Percentiles rank a stretch among this genome's conserved stretches.
Evolutionary conservation across 2,113 vertebrate species (phyloP).

Genomic region (Cottus gobio): DNA sequence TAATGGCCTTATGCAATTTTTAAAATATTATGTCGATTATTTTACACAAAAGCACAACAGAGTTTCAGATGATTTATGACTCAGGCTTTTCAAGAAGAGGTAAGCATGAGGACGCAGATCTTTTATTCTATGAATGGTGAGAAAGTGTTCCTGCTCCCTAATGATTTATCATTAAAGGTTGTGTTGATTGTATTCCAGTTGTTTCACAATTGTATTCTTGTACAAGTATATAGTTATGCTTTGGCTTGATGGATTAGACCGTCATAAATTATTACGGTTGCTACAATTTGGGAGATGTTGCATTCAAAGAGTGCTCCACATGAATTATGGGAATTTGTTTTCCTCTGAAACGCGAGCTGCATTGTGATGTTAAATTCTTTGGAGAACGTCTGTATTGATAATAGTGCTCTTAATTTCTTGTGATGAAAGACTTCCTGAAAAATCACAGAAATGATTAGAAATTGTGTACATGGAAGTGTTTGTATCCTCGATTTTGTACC

Average conservation of each 20-base stretch:
- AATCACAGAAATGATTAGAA: slow-evolving; percentile 63
- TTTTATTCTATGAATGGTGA: slow-evolving; percentile 44
- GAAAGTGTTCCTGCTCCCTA: slow-evolving; percentile 52
- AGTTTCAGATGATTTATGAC: slow-evolving; percentile 57
- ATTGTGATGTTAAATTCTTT: slow-evolving; percentile 58
- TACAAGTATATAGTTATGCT: slow-evolving; percentile 69
- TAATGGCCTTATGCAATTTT: slow-evolving; percentile 73
- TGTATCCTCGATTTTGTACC: slow-evolving; percentile 81
- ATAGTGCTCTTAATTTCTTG: slow-evolving; percentile 75
- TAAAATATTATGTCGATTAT: slow-evolving; percentile 34
- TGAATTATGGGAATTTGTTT: slow-evolving; percentile 20
- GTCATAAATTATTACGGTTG: slow-evolving; percentile 51
- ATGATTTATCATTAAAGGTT: slow-evolving; percentile 54
- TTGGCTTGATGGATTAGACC: slow-evolving; percentile 63
- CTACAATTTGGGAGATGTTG: slow-evolving; percentile 42
- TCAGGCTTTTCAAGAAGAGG: slow-evolving; percentile 65
- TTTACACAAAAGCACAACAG: slow-evolving; percentile 73
- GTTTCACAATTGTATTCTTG: slow-evolving; percentile 68
- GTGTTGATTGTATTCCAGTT: slow-evolving; percentile 73
- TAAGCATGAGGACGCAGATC: slow-evolving; percentile 12
- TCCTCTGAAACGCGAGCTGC: slow-evolving; percentile 35
- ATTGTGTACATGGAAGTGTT: slow-evolving; percentile 77
- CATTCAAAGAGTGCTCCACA: slow-evolving; percentile 41
- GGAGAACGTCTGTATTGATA: slow-evolving; percentile 61
- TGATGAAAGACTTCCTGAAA: slow-evolving; percentile 56